Conservation (phyloP, 92 coral and sea anemone genomes). For the Pocillopora grandis region DNA sequence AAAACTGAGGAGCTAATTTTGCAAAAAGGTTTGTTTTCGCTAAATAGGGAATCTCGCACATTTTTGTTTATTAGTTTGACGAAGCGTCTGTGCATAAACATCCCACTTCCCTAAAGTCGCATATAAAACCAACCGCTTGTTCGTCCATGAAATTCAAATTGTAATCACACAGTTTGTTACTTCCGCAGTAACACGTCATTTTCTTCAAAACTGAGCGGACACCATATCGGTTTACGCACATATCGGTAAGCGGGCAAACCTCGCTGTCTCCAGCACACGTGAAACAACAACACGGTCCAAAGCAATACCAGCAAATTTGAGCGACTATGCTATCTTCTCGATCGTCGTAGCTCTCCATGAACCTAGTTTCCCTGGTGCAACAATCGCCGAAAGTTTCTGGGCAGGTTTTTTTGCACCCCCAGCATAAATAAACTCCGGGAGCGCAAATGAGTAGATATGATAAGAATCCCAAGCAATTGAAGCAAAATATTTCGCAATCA, state of each 20-base stretch:
- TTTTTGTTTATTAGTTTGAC: no score
- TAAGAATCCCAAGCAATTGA: constrained; percentile 59
- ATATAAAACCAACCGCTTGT: constrained; percentile 76
- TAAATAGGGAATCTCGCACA: no score
- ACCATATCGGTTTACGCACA: constrained; percentile 39
- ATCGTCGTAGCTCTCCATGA: constrained; percentile 64
- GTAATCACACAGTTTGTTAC: constrained; percentile 38
- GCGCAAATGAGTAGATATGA: constrained; percentile 59
- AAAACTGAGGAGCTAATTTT: no score
- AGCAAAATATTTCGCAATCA: constrained; percentile 69
- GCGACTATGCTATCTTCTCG: constrained; percentile 41
- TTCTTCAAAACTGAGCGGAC: constrained; percentile 43
- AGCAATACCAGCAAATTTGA: constrained; percentile 54
- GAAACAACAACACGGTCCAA: constrained; percentile 77
- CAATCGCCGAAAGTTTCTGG: constrained; percentile 79
- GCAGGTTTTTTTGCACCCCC: constrained; percentile 58
- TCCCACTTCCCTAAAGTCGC: constrained; percentile 57
- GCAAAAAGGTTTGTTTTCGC: no score
- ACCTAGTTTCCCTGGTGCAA: constrained; percentile 39
- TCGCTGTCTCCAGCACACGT: constrained; percentile 65
- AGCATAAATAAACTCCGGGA: constrained; percentile 59
- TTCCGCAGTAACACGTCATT: constrained; percentile 76
- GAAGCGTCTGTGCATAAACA: background rate
- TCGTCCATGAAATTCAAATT: constrained; percentile 60
- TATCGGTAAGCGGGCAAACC: constrained; percentile 69